Evolutionary conservation across 2,113 vertebrate genomes (phyloP).

Genomic region (Diadophis punctatus): DNA sequence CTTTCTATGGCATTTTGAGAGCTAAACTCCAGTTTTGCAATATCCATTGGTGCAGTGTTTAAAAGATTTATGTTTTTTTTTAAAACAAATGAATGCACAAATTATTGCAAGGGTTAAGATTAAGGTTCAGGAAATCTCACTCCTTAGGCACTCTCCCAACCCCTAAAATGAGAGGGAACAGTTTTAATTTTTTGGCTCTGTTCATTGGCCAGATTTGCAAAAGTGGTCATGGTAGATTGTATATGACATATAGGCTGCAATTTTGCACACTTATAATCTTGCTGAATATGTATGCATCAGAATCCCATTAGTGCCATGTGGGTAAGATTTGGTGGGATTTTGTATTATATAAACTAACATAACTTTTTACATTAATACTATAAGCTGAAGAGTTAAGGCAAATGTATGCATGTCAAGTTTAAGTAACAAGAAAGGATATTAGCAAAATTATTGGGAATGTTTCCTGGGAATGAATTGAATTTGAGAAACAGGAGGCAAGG

Average conservation of each 20-base stretch:
- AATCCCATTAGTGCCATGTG: background rate
- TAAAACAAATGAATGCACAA: background rate
- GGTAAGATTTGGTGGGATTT: background rate
- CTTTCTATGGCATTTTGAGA: background rate
- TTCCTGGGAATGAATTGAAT: background rate
- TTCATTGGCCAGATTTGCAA: background rate
- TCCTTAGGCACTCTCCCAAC: background rate
- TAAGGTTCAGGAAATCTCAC: background rate
- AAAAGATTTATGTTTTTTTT: background rate
- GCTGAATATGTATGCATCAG: background rate
- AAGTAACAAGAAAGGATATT: background rate
- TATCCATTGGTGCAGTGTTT: background rate
- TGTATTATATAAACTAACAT: background rate
- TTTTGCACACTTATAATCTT: background rate
- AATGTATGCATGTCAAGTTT: background rate
- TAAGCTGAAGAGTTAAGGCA: background rate
- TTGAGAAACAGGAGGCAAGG: background rate
- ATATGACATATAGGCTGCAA: background rate
- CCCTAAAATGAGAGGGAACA: background rate
- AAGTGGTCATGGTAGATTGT: background rate
- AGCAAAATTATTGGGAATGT: background rate
- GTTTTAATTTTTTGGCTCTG: background rate
- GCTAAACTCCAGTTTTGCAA: background rate
- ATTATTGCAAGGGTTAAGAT: background rate
- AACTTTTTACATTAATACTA: background rate